A percentile compares a stretch with the other conserved stretches of the same genome.
These are phyloP conservation scores for Ephialtes manifestator DNA, from an alignment of 2,888 invertebrate genomes.

Conservation along the genomic window DNA sequence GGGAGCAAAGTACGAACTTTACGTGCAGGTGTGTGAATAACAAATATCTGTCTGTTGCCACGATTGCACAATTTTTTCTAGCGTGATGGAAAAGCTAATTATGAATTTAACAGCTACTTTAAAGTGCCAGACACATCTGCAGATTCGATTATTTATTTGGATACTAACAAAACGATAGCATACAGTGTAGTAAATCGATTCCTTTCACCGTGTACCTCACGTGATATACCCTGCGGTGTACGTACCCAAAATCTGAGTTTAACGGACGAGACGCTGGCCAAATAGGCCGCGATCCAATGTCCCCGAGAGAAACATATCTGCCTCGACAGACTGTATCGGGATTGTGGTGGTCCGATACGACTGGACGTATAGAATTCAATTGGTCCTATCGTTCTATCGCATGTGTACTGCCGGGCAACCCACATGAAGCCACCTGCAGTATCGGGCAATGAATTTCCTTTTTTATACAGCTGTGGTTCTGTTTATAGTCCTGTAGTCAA, in stretches of 20 bases:
- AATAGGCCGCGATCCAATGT: slow-evolving; percentile 65
- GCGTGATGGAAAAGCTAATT: background rate
- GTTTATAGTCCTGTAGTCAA: slow-evolving; percentile 6
- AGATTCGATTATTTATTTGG: background rate
- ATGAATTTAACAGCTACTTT: background rate
- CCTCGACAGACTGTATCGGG: slow-evolving; percentile 30
- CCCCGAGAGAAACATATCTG: slow-evolving; percentile 54
- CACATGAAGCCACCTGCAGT: slow-evolving; percentile 36
- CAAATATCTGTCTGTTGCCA: no score
- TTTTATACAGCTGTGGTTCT: background rate
- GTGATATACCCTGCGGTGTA: slow-evolving; percentile 21
- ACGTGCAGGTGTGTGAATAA: no score
- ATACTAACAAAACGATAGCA: background rate
- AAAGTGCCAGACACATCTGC: background rate
- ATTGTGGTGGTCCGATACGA: slow-evolving; percentile 46
- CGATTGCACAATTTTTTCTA: background rate
- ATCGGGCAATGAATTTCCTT: slow-evolving; percentile 20
- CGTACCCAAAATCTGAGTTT: slow-evolving; percentile 56
- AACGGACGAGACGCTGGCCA: slow-evolving; percentile 60
- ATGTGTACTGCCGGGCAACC: slow-evolving; percentile 23
- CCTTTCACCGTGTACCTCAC: slow-evolving; percentile 1
- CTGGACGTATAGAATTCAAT: slow-evolving; percentile 60
- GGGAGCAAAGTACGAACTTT: no score
- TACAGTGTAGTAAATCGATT: slow-evolving; percentile 35
- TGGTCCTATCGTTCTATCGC: slow-evolving; percentile 52